Evolutionary conservation across 2,797 vertebrate species (phyloP).

Genomic region (Spheniscus humboldti): DNA sequence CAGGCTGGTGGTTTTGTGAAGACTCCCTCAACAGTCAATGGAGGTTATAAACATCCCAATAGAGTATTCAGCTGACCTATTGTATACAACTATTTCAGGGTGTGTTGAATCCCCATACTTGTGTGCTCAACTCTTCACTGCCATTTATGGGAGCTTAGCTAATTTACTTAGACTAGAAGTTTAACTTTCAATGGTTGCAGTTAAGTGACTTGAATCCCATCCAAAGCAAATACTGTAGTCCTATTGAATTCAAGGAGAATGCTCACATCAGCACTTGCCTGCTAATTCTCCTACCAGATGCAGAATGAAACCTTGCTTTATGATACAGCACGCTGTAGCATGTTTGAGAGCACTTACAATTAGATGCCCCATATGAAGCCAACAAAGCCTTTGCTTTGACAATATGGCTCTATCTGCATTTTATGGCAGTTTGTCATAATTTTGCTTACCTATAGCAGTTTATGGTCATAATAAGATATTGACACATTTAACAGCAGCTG

Average conservation of each 20-base stretch:
- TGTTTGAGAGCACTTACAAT: neutral
- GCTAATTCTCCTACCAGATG: neutral
- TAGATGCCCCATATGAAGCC: neutral
- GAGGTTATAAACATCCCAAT: neutral
- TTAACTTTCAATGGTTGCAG: neutral
- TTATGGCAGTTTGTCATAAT: neutral
- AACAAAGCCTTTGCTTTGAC: neutral
- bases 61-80: neutral
- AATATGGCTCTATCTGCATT: neutral
- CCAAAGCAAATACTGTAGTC: neutral
- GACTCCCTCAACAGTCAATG: neutral
- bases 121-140: neutral
- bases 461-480: neutral
- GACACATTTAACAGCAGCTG: neutral
- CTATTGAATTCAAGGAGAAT: neutral
- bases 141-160: neutral
- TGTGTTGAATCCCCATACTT: neutral
- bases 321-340: accelerated
- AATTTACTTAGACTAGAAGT: neutral
- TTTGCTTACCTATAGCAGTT: neutral
- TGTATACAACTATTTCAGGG: neutral
- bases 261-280: neutral
- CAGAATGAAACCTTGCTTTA: neutral
- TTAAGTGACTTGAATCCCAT: neutral
- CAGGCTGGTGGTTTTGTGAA: neutral